A percentile compares a stretch with the other conserved stretches of the same genome.
phyloP scores from a whole-genome alignment of 2,888 invertebrate species.

The Chalcis sispes region DNA sequence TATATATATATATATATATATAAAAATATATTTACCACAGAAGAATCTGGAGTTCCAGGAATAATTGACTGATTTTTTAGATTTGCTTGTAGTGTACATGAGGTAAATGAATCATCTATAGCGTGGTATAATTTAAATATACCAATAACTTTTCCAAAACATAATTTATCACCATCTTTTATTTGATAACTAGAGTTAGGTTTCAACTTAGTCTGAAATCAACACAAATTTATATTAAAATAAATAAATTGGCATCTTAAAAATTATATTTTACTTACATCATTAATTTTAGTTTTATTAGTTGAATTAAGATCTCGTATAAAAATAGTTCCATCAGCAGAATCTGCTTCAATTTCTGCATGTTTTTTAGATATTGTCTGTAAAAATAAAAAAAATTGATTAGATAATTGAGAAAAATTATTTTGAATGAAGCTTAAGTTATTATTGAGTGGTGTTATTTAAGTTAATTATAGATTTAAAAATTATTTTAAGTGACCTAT shows the following conservation, averaged over 20 bases:
- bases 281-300: slow-evolving; percentile 77
- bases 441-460: too few species aligned
- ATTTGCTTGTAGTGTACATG: slow-evolving; percentile 55
- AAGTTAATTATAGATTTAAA: too few species aligned
- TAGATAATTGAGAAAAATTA: too few species aligned
- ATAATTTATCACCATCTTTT: slow-evolving; percentile 65
- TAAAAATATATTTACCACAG: slow-evolving; percentile 58
- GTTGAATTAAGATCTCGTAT: slow-evolving; percentile 77
- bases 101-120: slow-evolving; percentile 56
- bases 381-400: slow-evolving; percentile 31
- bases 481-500: too few species aligned
- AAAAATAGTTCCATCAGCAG: slow-evolving; percentile 69
- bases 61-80: slow-evolving; percentile 52
- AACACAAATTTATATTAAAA: slow-evolving; percentile 14
- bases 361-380: slow-evolving; percentile 78
- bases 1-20: slow-evolving; percentile 1
- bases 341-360: slow-evolving; percentile 76
- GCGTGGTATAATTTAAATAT: slow-evolving; percentile 57
- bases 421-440: neutral
- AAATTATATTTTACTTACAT: slow-evolving; percentile 69
- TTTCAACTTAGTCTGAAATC: slow-evolving; percentile 65
- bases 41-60: slow-evolving; percentile 63
- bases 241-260: slow-evolving; percentile 28
- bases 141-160: slow-evolving; percentile 67
- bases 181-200: slow-evolving; percentile 69